Percentiles rank a stretch among this genome's conserved stretches.
Evolutionary conservation across 2,797 vertebrate species (phyloP).

Genomic region (Erethizon dorsatum): DNA sequence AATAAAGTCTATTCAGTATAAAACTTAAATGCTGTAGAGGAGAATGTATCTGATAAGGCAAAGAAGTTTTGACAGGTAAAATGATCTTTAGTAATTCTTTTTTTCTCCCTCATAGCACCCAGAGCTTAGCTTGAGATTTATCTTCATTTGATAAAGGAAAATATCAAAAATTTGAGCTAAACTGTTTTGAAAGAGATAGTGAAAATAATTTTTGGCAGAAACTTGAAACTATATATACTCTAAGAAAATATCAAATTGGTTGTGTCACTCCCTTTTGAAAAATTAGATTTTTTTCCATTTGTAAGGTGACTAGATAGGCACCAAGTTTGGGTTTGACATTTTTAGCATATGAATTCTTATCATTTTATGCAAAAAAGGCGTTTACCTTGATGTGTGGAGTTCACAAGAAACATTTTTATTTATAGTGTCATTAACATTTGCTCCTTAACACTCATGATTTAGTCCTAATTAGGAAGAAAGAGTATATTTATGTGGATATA

Average conservation of each 20-base stretch:
- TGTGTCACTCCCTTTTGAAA: slow-evolving; percentile 68
- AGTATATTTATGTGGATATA: slow-evolving; percentile 44
- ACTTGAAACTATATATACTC: not conserved
- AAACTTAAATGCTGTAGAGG: slow-evolving; percentile 44
- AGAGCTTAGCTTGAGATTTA: slow-evolving; percentile 67
- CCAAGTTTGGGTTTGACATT: slow-evolving; percentile 39
- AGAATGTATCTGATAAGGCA: slow-evolving; percentile 62
- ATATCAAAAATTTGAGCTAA: slow-evolving; percentile 66
- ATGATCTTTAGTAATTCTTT: slow-evolving; percentile 51
- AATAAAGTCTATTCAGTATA: slow-evolving; percentile 49
- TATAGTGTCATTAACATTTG: slow-evolving; percentile 64
- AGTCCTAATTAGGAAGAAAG: slow-evolving; percentile 58
- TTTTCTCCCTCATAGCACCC: not conserved
- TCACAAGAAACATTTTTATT: slow-evolving; percentile 61
- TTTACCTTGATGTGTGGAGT: slow-evolving; percentile 40
- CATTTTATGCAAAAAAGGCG: slow-evolving; percentile 54
- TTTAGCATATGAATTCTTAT: slow-evolving; percentile 46
- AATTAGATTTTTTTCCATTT: not conserved
- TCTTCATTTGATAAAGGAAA: slow-evolving; percentile 69
- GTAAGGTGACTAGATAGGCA: slow-evolving; percentile 33
- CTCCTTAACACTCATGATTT: slow-evolving; percentile 49
- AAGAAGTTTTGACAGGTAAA: slow-evolving; percentile 59
- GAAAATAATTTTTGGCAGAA: slow-evolving; percentile 62
- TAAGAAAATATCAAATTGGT: slow-evolving; percentile 45
- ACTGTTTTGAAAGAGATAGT: slow-evolving; percentile 40